phyloP scores from a whole-genome alignment of 2,888 invertebrate genomes.

The Aelia acuminata region DNA sequence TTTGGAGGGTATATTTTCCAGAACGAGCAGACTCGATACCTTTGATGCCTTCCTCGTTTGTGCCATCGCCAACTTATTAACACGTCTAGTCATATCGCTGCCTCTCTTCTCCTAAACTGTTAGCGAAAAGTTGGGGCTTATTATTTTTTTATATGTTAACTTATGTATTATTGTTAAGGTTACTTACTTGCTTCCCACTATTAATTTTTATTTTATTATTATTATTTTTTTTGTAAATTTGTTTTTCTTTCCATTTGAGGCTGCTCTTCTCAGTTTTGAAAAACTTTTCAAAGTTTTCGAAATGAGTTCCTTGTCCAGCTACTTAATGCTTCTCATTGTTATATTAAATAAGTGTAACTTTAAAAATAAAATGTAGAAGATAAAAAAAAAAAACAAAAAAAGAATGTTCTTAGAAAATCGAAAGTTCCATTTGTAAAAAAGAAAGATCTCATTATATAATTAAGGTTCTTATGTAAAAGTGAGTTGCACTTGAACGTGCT shows the following conservation, averaged over 20 bases:
- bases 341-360: constrained; percentile 27
- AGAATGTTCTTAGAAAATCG: constrained; percentile 41
- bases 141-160: constrained; percentile 59
- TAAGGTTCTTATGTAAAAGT: constrained; percentile 52
- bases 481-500: neutral
- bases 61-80: constrained; percentile 55
- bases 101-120: constrained; percentile 38
- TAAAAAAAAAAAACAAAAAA: too few species aligned
- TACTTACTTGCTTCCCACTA: constrained; percentile 47
- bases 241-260: constrained; percentile 32
- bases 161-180: constrained; percentile 57
- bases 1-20: constrained; percentile 52
- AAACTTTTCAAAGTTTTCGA: constrained; percentile 1
- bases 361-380: constrained; percentile 34
- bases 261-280: constrained; percentile 52
- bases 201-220: too few species aligned
- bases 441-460: constrained; percentile 58
- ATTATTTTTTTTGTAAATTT: neutral
- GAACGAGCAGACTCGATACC: constrained; percentile 51
- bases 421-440: constrained; percentile 59
- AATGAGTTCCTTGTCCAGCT: constrained; percentile 57
- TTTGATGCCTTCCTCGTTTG: constrained; percentile 54
- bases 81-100: constrained; percentile 56
- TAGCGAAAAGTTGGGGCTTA: constrained; percentile 51
- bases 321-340: constrained; percentile 29